Evolutionary conservation across 2,888 invertebrate species (phyloP), one percentile per base, ranked within the genome.

Genomic region (Hydriomena furcata): DNA sequence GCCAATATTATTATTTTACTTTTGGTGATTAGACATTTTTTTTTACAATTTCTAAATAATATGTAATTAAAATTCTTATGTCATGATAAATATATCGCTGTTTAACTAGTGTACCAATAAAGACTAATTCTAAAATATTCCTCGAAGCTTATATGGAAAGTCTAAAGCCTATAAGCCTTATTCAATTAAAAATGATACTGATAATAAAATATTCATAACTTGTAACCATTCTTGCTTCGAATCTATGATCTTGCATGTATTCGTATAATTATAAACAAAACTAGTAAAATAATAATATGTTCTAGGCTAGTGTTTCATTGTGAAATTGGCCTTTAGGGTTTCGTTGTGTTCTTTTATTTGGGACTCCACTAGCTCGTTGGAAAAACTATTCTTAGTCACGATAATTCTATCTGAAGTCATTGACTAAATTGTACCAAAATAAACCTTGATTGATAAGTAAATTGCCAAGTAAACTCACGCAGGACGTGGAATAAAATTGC

Each of bases 11-110:
- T 20, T 12, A 23, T 8, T 35, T 7, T 28, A 23, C 11, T 34
- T 73, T 76, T 78, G 82, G 84, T 82, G 76, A 80, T 83, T 83
- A 83, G 83, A 77, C 82, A 80, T 12, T 17, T 10, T 38, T n/a
- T n/a, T 11, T 7, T 42, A 36, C 11, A 21, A 24, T 48, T 35
- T 32, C 6, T 23, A 20, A 20, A 12, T 37, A 24, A n/a, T 37
- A 23, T 21, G 2, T 37, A 23, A 7, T 11, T 23, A 23, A 8
- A 23, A 13, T 7, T 34, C 20, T 20, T 8, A 34, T 17, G 10
- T 11, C 17, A 32, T 7, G 3, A 5, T 17, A 17, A 17, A 3
- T 17, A 2, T 17, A 17, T 17, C 2, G 21, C 13, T 25, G 24
- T 12, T 24, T 7, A 13, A n/a, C 7, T 31, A 7, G 17, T 17